phyloP scores from a whole-genome alignment of 2,113 vertebrate genomes.

The Carassius carassius region DNA sequence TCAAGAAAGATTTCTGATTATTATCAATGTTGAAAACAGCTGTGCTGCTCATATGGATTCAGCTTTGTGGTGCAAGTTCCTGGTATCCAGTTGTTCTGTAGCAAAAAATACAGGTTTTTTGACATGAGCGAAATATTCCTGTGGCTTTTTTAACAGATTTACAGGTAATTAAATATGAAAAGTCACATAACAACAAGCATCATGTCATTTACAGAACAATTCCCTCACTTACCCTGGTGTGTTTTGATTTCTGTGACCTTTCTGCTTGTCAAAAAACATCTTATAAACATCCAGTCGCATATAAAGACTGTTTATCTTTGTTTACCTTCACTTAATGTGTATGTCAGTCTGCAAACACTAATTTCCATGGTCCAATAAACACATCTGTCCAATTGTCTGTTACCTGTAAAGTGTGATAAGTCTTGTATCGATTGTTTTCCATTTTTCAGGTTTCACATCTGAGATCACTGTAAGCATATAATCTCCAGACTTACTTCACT shows the following conservation, averaged over 20 bases:
- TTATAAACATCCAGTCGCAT: conserved; percentile 1
- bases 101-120: neutral
- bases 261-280: neutral
- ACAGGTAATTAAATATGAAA: neutral
- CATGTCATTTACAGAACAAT: conserved; percentile 4
- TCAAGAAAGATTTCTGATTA: too few species aligned
- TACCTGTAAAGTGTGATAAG: conserved; percentile 42
- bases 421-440: conserved; percentile 48
- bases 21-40: too few species aligned
- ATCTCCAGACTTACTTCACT: conserved; percentile 48
- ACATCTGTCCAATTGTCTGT: conserved; percentile 37
- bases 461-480: conserved; percentile 43
- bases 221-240: neutral
- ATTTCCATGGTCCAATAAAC: neutral
- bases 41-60: too few species aligned
- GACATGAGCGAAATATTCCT: neutral
- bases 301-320: neutral
- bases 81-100: neutral
- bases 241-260: neutral
- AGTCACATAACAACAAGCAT: neutral
- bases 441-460: conserved; percentile 25
- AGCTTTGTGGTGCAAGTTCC: too few species aligned
- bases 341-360: neutral
- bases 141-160: conserved; percentile 1
- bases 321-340: neutral